Evolutionary conservation across 2,797 vertebrate genomes (phyloP).

Genomic region (Urophycis tenuis): DNA sequence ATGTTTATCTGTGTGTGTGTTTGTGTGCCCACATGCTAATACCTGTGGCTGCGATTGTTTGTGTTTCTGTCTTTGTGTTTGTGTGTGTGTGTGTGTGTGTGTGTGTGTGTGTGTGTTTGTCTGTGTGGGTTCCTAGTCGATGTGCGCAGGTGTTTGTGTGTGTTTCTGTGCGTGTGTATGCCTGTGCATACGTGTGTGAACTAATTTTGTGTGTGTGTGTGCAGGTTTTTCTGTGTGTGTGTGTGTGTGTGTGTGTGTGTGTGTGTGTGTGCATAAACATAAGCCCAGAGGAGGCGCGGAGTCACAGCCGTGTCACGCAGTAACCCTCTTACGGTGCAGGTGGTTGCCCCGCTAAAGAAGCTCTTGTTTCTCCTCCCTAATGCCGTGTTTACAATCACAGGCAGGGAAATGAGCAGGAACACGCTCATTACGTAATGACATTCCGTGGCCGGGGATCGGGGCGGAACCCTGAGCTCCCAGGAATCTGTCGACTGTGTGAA

Average conservation of each 20-base stretch:
- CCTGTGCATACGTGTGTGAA: not conserved
- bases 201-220: not conserved
- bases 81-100: not conserved
- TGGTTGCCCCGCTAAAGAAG: constrained; percentile 42
- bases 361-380: constrained; percentile 45
- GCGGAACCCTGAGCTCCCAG: constrained; percentile 9
- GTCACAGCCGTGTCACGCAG: constrained; percentile 36
- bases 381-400: constrained; percentile 50
- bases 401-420: constrained; percentile 40
- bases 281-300: constrained; percentile 23
- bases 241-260: constrained; percentile 8
- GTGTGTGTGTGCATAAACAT: not conserved
- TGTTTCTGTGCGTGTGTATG: constrained; percentile 1
- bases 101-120: not conserved
- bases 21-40: too few species aligned
- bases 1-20: not conserved
- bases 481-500: constrained; percentile 21
- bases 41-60: too few species aligned
- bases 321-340: constrained; percentile 55
- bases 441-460: constrained; percentile 6
- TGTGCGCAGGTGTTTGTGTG: constrained; percentile 17
- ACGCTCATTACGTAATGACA: constrained; percentile 35
- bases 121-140: not conserved
- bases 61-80: too few species aligned
- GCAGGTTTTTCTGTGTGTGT: constrained; percentile 3